A percentile compares a stretch with the other conserved stretches of the same genome.
phyloP scores from a whole-genome alignment of 92 coral and sea anemone species.

The Bergia puertoricense region DNA sequence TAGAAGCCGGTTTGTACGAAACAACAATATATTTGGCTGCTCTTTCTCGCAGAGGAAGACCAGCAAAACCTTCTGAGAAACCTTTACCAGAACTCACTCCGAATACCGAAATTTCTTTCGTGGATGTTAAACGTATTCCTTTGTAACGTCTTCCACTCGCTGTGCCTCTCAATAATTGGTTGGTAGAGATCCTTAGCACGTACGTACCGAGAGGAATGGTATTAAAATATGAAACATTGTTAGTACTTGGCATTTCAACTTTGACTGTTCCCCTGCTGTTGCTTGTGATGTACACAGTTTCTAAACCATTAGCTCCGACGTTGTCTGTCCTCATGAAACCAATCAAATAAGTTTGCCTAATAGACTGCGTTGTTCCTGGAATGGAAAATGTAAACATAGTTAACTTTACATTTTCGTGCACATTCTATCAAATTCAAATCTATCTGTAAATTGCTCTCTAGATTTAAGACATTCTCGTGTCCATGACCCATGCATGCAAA shows the following conservation, averaged over 20 bases:
- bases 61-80: conserved; percentile 43
- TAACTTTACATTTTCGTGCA: background rate
- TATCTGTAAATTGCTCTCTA: no score
- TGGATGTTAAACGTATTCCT: conserved; percentile 40
- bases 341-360: conserved; percentile 7
- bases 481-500: no score
- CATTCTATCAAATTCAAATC: background rate
- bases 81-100: conserved; percentile 46
- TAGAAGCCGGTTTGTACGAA: conserved; percentile 31
- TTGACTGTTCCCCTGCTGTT: background rate
- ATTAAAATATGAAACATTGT: conserved; percentile 23
- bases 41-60: conserved; percentile 42
- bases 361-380: background rate
- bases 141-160: background rate
- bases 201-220: conserved; percentile 27
- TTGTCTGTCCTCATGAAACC: conserved; percentile 27
- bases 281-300: conserved; percentile 26
- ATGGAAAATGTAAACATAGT: background rate
- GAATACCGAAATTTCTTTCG: conserved; percentile 41
- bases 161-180: conserved; percentile 3
- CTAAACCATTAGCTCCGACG: background rate
- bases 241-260: conserved; percentile 23
- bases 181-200: conserved; percentile 22
- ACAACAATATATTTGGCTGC: conserved; percentile 43
- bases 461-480: no score